Conservation (phyloP, 2,113 vertebrate genomes). For the Chelonoidis abingdonii region DNA sequence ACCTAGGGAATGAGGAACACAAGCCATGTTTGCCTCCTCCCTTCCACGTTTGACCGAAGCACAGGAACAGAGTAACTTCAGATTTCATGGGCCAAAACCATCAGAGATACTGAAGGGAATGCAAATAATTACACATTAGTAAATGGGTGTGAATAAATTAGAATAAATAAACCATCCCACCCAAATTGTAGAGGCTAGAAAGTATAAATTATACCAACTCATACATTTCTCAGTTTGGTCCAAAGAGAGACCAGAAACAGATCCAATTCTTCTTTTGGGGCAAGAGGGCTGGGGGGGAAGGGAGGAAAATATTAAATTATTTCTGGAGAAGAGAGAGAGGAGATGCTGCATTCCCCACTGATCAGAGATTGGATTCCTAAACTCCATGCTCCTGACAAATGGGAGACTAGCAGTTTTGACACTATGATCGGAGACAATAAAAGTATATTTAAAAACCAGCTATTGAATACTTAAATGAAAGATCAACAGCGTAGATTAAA, state of each 20-base stretch:
- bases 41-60: neutral
- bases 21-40: too few relatives aligned
- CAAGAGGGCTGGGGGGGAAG: neutral
- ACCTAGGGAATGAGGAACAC: too few relatives aligned
- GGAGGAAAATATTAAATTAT: neutral
- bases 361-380: neutral
- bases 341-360: neutral
- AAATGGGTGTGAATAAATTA: neutral
- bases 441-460: neutral
- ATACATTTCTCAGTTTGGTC: too few relatives aligned
- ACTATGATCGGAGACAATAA: neutral
- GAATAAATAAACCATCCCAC: neutral
- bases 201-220: too few relatives aligned
- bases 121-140: neutral
- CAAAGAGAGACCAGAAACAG: neutral
- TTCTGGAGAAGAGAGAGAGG: neutral
- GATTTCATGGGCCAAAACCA: neutral
- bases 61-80: neutral
- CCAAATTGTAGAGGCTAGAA: too few relatives aligned
- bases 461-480: neutral
- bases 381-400: neutral
- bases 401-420: neutral
- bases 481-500: neutral
- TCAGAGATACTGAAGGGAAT: neutral
- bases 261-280: neutral